phyloP scores from a whole-genome alignment of 2,797 vertebrate genomes.

The Fundulus diaphanus region DNA sequence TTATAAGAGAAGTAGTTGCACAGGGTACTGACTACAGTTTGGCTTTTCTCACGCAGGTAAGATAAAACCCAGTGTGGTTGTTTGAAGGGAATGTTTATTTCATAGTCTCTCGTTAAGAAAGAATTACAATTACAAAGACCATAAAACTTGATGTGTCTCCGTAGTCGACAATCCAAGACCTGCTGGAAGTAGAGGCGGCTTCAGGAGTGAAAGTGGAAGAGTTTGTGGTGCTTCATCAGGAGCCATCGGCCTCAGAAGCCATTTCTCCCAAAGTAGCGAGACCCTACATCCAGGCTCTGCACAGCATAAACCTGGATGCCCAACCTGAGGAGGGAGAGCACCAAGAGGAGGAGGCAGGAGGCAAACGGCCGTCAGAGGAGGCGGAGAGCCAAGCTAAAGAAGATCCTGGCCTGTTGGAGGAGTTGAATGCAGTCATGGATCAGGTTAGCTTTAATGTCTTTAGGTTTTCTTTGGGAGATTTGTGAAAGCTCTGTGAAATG shows the following conservation, averaged over 20 bases:
- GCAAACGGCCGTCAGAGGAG: constrained; percentile 53
- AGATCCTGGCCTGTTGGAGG: constrained; percentile 84
- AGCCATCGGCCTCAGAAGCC: constrained; percentile 91
- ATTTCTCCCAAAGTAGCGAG: constrained; percentile 94
- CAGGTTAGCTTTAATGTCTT: constrained; percentile 77
- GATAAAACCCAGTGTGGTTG: constrained; percentile 9
- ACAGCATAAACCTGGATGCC: constrained; percentile 86
- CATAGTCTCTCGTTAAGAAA: neutral
- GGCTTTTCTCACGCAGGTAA: constrained; percentile 94
- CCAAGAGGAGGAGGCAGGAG: constrained; percentile 30
- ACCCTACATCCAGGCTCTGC: constrained; percentile 95
- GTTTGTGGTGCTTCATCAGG: constrained; percentile 96
- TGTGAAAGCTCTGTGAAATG: neutral
- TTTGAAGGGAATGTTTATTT: neutral
- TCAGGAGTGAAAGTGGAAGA: constrained; percentile 97
- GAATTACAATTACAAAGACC: neutral
- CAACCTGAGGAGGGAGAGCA: constrained; percentile 46
- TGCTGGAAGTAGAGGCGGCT: constrained; percentile 95
- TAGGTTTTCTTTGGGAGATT: neutral
- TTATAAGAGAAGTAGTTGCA: constrained; percentile 94
- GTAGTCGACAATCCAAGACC: constrained; percentile 96
- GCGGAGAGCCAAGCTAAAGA: constrained; percentile 60
- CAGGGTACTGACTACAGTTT: constrained; percentile 94
- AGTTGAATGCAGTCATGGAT: constrained; percentile 89
- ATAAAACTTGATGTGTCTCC: constrained; percentile 22